Evolutionary conservation across 2,888 invertebrate species (phyloP).

Genomic region (Orthonevra nobilis): DNA sequence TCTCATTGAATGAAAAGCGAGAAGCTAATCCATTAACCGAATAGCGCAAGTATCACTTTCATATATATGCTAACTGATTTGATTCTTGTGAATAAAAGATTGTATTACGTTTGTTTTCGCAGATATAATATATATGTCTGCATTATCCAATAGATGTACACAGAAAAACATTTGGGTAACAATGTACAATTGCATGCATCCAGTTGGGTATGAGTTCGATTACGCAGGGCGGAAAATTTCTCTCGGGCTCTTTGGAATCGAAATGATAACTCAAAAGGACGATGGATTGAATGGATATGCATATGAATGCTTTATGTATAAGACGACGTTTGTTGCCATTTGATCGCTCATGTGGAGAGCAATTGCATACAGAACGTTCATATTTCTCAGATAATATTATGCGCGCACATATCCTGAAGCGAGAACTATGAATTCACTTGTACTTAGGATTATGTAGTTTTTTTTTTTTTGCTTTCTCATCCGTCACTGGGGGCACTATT

Average conservation of each 20-base stretch:
- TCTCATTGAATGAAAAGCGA: slow-evolving; percentile 35
- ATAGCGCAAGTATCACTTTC: slow-evolving; percentile 17
- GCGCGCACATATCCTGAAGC: slow-evolving; percentile 14
- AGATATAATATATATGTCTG: no score
- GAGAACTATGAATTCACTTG: background rate
- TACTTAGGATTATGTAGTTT: slow-evolving; percentile 1
- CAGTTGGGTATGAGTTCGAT: background rate
- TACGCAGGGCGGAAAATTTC: slow-evolving; percentile 9
- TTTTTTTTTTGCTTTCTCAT: no score
- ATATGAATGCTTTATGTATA: background rate
- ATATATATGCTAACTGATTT: slow-evolving; percentile 33
- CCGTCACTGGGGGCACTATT: background rate
- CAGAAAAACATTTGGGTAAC: no score
- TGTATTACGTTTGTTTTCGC: slow-evolving; percentile 7
- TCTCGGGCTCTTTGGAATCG: slow-evolving; percentile 19
- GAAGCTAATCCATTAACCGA: slow-evolving; percentile 57
- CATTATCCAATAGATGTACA: slow-evolving; percentile 17
- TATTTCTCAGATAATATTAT: slow-evolving; percentile 38
- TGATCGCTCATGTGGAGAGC: slow-evolving; percentile 44
- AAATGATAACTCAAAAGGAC: slow-evolving; percentile 27
- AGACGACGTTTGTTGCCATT: slow-evolving; percentile 40
- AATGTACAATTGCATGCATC: no score
- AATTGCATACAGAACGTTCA: slow-evolving; percentile 35
- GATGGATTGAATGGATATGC: slow-evolving; percentile 22
- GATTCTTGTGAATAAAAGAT: slow-evolving; percentile 36